Evolutionary conservation across 2,888 invertebrate genomes (phyloP).

Genomic region (Campoplex nolae): DNA sequence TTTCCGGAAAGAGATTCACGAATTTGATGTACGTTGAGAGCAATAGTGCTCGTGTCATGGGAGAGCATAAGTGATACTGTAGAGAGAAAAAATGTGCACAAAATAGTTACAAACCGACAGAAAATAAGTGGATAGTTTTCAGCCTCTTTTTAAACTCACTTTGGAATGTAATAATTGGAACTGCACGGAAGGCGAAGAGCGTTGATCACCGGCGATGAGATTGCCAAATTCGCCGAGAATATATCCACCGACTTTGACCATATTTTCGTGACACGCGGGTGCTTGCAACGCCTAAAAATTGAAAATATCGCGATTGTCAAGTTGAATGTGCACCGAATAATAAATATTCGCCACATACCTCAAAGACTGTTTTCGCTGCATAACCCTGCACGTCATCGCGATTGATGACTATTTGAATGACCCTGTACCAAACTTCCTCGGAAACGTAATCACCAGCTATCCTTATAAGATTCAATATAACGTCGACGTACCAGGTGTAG

Average conservation of each 20-base stretch:
- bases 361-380: conserved; percentile 99
- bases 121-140: conserved; percentile 9
- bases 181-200: conserved; percentile 98
- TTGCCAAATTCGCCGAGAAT: conserved; percentile 99
- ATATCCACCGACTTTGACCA: conserved; percentile 99
- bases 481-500: conserved; percentile 99
- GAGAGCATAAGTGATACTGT: conserved; percentile 97
- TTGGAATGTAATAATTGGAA: conserved; percentile 99
- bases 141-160: conserved; percentile 78
- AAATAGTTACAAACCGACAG: background rate
- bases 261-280: conserved; percentile 99
- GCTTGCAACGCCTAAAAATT: conserved; percentile 93
- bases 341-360: conserved; percentile 85
- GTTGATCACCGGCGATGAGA: conserved; percentile 98
- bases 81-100: conserved; percentile 57
- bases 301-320: background rate
- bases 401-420: conserved; percentile 99
- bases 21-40: conserved; percentile 99
- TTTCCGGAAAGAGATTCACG: conserved; percentile 99
- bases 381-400: conserved; percentile 99
- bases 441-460: conserved; percentile 99
- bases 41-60: conserved; percentile 97
- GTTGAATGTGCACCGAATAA: background rate
- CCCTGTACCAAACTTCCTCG: conserved; percentile 99
- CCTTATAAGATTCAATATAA: conserved; percentile 98